phyloP scores from a whole-genome alignment of 2,888 invertebrate genomes.

The Meta bourneti region DNA sequence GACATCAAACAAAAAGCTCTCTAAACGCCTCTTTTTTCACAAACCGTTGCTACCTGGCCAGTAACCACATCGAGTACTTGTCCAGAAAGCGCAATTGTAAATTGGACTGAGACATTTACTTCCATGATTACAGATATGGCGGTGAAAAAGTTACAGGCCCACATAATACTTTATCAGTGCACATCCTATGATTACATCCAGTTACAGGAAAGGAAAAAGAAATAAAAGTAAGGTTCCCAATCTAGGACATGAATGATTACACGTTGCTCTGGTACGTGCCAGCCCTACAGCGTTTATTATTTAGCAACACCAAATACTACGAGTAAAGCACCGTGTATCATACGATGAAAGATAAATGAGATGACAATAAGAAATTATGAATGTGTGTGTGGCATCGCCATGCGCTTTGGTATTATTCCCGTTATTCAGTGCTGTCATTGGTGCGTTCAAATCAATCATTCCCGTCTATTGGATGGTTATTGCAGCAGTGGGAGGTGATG shows the following conservation, averaged over 20 bases:
- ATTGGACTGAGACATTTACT: constrained; percentile 12
- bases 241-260: constrained; percentile 25
- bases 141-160: background rate
- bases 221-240: background rate
- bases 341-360: constrained; percentile 45
- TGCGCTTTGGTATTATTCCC: constrained; percentile 34
- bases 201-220: background rate
- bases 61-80: no score
- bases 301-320: constrained; percentile 40
- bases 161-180: constrained; percentile 10
- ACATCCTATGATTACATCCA: constrained; percentile 28
- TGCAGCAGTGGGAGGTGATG: background rate
- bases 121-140: background rate
- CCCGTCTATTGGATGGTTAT: constrained; percentile 36
- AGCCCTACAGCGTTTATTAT: constrained; percentile 35
- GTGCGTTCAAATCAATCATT: constrained; percentile 42
- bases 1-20: no score
- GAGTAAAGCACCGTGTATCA: constrained; percentile 27
- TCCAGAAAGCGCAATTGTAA: background rate
- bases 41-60: no score
- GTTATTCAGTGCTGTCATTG: constrained; percentile 54
- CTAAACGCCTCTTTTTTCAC: no score
- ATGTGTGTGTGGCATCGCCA: constrained; percentile 29
- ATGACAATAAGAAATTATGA: constrained; percentile 67
- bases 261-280: constrained; percentile 20